Percentiles rank a stretch among this genome's conserved stretches.
Evolutionary conservation across 2,888 invertebrate species (phyloP).

Genomic region (Encarsia formosa): DNA sequence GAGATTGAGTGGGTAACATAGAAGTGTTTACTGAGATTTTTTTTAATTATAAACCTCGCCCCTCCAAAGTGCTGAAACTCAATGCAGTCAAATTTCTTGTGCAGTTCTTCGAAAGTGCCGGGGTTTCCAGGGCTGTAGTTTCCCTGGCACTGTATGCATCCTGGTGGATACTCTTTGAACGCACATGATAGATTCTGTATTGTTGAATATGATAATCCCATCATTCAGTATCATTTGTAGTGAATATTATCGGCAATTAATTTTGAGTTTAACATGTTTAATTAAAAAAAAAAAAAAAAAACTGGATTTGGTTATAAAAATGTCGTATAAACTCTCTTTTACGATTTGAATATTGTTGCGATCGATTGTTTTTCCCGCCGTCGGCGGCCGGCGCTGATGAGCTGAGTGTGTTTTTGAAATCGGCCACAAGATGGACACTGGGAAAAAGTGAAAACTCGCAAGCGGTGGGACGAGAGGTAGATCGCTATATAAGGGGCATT

Average conservation of each 20-base stretch:
- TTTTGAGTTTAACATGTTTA: background rate
- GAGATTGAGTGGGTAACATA: conserved; percentile 39
- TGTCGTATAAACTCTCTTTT: too few species aligned
- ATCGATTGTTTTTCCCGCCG: too few species aligned
- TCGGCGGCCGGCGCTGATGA: too few species aligned
- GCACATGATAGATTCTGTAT: conserved; percentile 7
- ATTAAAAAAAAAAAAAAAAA: too few species aligned
- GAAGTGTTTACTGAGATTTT: conserved; percentile 42
- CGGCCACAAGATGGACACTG: too few species aligned
- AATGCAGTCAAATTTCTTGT: conserved; percentile 41
- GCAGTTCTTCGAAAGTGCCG: conserved; percentile 47
- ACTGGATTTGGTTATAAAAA: too few species aligned
- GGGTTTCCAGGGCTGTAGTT: conserved; percentile 42
- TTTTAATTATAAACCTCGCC: conserved; percentile 35
- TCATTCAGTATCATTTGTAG: background rate
- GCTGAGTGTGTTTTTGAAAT: too few species aligned
- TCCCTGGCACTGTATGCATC: conserved; percentile 34
- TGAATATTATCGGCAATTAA: background rate
- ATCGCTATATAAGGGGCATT: conserved; percentile 19
- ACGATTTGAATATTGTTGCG: background rate
- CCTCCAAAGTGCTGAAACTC: conserved; percentile 46
- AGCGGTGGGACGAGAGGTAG: background rate
- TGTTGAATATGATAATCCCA: conserved; percentile 13
- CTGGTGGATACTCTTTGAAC: conserved; percentile 19
- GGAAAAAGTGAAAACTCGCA: conserved; percentile 13